A percentile compares a stretch with the other conserved stretches of the same genome.
Evolutionary conservation across 1,140 invertebrate species (phyloP).

Genomic region (Apolygus lucorum): DNA sequence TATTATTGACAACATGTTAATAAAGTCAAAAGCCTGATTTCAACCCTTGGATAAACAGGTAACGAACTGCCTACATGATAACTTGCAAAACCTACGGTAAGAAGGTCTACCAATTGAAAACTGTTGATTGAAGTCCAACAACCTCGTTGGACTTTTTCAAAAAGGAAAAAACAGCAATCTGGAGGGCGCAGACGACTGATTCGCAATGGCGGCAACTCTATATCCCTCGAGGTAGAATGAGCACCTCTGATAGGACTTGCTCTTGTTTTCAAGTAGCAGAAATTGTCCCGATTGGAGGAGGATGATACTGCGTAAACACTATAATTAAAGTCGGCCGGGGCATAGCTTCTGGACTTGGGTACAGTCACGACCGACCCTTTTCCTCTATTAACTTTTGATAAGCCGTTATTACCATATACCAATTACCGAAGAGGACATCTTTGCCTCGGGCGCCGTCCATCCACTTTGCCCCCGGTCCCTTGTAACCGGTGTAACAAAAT

Average conservation of each 20-base stretch:
- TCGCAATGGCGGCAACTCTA: too few species aligned
- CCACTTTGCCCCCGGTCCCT: background rate
- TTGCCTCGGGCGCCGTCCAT: constrained; percentile 18
- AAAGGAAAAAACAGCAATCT: too few species aligned
- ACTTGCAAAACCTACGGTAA: too few species aligned
- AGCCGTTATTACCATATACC: constrained; percentile 29
- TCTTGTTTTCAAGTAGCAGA: constrained; percentile 30
- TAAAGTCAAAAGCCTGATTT: too few species aligned
- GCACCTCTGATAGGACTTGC: constrained; percentile 23
- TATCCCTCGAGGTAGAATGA: too few species aligned
- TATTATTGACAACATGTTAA: too few species aligned
- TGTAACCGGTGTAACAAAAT: background rate
- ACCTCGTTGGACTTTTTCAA: too few species aligned
- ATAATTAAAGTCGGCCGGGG: constrained; percentile 27
- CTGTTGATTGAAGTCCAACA: too few species aligned
- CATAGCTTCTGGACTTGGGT: constrained; percentile 28
- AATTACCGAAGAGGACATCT: constrained; percentile 26
- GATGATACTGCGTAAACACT: constrained; percentile 25
- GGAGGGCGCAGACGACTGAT: too few species aligned
- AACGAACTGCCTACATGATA: too few species aligned
- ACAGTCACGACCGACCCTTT: constrained; percentile 25
- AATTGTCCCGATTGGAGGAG: constrained; percentile 28
- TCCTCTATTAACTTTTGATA: constrained; percentile 29
- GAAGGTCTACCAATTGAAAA: too few species aligned
- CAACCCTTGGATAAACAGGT: too few species aligned